phyloP scores from a whole-genome alignment of 2,797 vertebrate species.

The Spinus olivaceus region DNA sequence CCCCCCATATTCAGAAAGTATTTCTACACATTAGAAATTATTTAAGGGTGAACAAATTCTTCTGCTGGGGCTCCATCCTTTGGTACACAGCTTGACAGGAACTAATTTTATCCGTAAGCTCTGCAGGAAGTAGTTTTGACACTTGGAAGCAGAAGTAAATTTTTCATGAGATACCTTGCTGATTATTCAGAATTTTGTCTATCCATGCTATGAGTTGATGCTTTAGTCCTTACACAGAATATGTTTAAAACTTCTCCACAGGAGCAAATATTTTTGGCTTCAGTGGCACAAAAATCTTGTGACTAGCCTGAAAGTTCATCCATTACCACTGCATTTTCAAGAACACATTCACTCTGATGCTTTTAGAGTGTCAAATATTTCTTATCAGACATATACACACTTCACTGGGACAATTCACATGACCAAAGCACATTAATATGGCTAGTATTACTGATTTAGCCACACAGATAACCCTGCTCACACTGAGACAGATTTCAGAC shows the following conservation, averaged over 20 bases:
- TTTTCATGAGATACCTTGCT: neutral
- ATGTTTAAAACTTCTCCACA: neutral
- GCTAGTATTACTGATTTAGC: neutral
- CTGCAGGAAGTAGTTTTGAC: neutral
- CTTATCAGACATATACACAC: neutral
- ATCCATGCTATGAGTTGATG: fast-evolving
- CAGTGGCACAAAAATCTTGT: neutral
- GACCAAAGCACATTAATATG: neutral
- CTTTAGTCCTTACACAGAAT: neutral
- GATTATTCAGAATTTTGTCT: neutral
- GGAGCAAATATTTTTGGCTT: neutral
- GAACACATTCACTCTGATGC: neutral
- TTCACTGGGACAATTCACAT: neutral
- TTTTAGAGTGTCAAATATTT: neutral
- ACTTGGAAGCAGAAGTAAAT: neutral
- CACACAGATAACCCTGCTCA: neutral
- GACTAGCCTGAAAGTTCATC: neutral
- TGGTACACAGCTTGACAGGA: neutral
- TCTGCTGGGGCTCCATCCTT: neutral
- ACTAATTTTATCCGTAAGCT: neutral
- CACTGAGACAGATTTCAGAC: neutral
- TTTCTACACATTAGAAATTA: neutral
- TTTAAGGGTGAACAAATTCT: neutral
- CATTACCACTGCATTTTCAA: neutral
- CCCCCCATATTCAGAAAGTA: neutral